Conservation (phyloP, 2,888 invertebrate species). For the Andrena hattorfiana region DNA sequence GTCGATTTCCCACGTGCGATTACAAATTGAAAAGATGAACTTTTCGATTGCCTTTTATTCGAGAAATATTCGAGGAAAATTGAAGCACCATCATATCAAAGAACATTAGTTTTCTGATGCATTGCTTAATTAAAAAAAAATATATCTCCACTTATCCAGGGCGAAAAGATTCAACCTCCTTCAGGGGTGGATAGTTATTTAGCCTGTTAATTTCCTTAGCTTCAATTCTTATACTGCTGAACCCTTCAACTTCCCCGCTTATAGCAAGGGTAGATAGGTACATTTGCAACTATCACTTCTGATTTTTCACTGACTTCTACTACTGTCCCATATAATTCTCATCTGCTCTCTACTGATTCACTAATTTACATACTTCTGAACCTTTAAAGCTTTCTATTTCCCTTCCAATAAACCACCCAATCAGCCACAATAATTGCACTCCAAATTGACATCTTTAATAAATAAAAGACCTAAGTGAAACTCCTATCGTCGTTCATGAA, state of each 20-base stretch:
- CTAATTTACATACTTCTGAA: background rate
- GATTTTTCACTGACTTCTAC: background rate
- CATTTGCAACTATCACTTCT: background rate
- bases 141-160: background rate
- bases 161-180: constrained; percentile 6
- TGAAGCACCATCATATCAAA: background rate
- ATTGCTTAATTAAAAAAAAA: background rate
- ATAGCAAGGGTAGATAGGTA: no score
- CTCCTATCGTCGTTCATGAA: background rate
- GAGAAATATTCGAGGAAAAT: background rate
- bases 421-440: no score
- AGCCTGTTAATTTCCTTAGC: constrained; percentile 18
- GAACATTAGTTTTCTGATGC: background rate
- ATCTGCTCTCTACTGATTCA: background rate
- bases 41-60: background rate
- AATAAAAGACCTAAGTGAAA: background rate
- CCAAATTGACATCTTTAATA: no score
- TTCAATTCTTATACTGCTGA: constrained; percentile 18
- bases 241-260: no score
- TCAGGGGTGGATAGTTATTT: constrained; percentile 10
- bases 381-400: background rate
- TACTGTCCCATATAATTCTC: background rate
- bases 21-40: background rate
- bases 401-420: no score
- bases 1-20: background rate